Percentiles rank a stretch among this genome's conserved stretches.
These are phyloP conservation scores for Pocota personata DNA, from an alignment of 2,888 invertebrate species.

Conservation along the genomic window DNA sequence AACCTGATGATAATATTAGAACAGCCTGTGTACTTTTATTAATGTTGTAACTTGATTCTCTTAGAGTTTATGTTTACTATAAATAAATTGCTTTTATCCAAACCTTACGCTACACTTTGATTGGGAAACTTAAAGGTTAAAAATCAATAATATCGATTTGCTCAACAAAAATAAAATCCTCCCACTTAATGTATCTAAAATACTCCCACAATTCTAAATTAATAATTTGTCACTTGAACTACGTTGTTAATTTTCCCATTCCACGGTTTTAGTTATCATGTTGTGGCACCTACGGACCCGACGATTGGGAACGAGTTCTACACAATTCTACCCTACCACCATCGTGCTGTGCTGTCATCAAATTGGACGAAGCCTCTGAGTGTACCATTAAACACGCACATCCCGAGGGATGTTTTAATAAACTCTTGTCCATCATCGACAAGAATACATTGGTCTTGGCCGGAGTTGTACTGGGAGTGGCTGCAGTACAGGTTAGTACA, in stretches of 20 bases:
- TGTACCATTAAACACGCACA: constrained; percentile 84
- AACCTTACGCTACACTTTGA: too few relatives aligned
- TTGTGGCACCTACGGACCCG: constrained; percentile 88
- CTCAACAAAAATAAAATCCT: not conserved
- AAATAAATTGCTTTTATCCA: too few relatives aligned
- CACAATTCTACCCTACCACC: constrained; percentile 80
- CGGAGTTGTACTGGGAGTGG: constrained; percentile 92
- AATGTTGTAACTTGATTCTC: too few relatives aligned
- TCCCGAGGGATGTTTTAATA: constrained; percentile 86
- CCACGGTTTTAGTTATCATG: constrained; percentile 86
- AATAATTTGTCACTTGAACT: constrained; percentile 5
- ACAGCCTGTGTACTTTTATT: too few relatives aligned
- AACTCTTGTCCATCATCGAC: constrained; percentile 86
- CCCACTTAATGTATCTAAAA: not conserved
- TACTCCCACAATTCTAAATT: not conserved
- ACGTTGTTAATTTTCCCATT: not conserved
- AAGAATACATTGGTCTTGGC: constrained; percentile 90
- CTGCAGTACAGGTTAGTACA: constrained; percentile 90
- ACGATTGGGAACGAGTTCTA: constrained; percentile 87
- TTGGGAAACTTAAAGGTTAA: not conserved
- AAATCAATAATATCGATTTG: not conserved
- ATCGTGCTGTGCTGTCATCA: constrained; percentile 80
- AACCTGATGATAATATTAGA: too few relatives aligned
- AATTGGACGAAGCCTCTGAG: constrained; percentile 84
- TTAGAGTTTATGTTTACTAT: too few relatives aligned